These are phyloP conservation scores for Quiscalus mexicanus DNA, from an alignment of 2,113 vertebrate genomes.

Conservation along the genomic window DNA sequence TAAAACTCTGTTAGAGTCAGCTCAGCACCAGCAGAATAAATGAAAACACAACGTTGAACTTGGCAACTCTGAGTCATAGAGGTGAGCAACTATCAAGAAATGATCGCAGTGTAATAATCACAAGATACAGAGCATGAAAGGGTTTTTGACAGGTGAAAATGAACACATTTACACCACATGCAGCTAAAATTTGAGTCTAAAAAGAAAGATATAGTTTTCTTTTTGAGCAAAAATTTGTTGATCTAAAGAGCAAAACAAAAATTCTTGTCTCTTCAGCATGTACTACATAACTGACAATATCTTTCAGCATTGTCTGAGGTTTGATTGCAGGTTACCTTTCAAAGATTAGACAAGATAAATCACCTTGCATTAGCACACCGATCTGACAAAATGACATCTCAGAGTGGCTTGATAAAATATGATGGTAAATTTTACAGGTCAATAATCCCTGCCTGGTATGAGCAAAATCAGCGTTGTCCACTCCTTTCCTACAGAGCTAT, in stretches of 20 bases:
- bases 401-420: neutral
- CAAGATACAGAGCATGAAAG: conserved; percentile 23
- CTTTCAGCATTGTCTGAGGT: neutral
- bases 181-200: conserved; percentile 27
- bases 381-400: neutral
- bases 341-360: conserved; percentile 5
- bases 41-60: neutral
- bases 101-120: neutral
- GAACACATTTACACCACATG: neutral
- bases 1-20: neutral
- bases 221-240: neutral
- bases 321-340: neutral
- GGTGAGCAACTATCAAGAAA: neutral
- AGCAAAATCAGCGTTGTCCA: neutral
- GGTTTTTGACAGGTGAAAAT: neutral
- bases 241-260: neutral
- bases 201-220: neutral
- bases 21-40: neutral
- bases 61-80: neutral
- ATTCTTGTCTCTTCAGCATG: neutral
- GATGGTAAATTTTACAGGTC: neutral
- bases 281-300: neutral
- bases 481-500: neutral
- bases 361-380: neutral
- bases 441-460: conserved; percentile 19